A percentile compares a stretch with the other conserved stretches of the same genome.
phyloP scores from a whole-genome alignment of 2,113 vertebrate genomes.

The Caranx melampygus region DNA sequence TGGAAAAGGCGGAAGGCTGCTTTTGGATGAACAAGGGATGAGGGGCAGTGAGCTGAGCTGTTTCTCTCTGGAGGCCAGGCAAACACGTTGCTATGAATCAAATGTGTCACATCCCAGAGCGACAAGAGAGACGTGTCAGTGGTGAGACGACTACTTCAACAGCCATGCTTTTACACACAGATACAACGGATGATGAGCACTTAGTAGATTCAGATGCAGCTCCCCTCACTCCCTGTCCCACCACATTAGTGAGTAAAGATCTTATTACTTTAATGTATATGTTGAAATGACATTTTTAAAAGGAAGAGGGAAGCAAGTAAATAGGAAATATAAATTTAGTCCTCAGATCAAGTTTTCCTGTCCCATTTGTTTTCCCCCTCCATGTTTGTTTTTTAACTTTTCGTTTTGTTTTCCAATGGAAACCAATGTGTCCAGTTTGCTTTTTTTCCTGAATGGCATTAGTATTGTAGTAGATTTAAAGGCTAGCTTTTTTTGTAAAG shows the following conservation, averaged over 20 bases:
- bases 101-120: slow-evolving; percentile 25
- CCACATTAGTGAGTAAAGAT: slow-evolving; percentile 44
- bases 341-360: slow-evolving; percentile 73
- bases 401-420: slow-evolving; percentile 83
- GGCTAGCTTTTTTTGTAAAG: slow-evolving; percentile 91
- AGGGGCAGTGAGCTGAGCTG: slow-evolving; percentile 49
- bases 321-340: slow-evolving; percentile 55
- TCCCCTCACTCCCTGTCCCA: slow-evolving; percentile 37
- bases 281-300: slow-evolving; percentile 68
- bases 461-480: slow-evolving; percentile 90
- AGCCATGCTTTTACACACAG: slow-evolving; percentile 37
- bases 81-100: slow-evolving; percentile 20
- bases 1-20: slow-evolving; percentile 54
- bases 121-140: slow-evolving; percentile 18
- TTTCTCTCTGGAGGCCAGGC: slow-evolving; percentile 31
- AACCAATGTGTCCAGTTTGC: slow-evolving; percentile 90
- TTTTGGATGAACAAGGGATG: slow-evolving; percentile 47
- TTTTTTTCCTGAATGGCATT: slow-evolving; percentile 91
- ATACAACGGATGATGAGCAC: slow-evolving; percentile 66
- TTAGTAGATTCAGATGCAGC: slow-evolving; percentile 67
- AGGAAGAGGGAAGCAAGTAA: slow-evolving; percentile 73
- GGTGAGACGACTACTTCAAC: slow-evolving; percentile 17
- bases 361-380: slow-evolving; percentile 83
- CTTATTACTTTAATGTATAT: slow-evolving; percentile 60
- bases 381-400: slow-evolving; percentile 29